A percentile compares a stretch with the other conserved stretches of the same genome.
Evolutionary conservation across 30 jellyfish, hydroid and myxozoan genomes (phyloP).

Genomic region (Aurelia sp.): DNA sequence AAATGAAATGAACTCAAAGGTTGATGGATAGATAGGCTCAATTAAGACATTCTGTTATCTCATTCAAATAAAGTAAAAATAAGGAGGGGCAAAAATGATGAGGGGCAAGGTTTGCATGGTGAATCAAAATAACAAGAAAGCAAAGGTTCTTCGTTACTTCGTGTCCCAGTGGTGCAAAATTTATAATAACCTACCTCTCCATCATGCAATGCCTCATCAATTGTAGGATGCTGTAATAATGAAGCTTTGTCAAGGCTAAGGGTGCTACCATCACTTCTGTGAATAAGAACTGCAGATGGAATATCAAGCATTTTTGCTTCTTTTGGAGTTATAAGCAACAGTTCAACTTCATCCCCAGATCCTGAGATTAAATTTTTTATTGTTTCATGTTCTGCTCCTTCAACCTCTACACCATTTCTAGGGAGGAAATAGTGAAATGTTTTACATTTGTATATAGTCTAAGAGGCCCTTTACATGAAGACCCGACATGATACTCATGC

Average conservation of each 20-base stretch:
- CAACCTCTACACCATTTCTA: slow-evolving; percentile 47
- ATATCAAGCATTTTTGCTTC: slow-evolving; percentile 63
- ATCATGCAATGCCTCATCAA: slow-evolving; percentile 29
- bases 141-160: no score
- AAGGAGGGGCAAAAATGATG: no score
- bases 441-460: neutral
- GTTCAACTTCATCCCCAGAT: slow-evolving; percentile 59
- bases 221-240: slow-evolving; percentile 14
- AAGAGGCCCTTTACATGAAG: no score
- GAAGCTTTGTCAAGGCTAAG: slow-evolving; percentile 19
- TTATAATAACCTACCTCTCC: neutral
- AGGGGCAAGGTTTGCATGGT: no score
- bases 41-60: no score
- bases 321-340: slow-evolving; percentile 36
- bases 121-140: no score
- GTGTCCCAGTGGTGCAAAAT: no score
- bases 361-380: slow-evolving; percentile 16
- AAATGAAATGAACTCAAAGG: no score
- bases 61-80: no score
- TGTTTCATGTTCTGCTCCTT: slow-evolving; percentile 49
- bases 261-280: slow-evolving; percentile 60
- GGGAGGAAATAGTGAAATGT: neutral
- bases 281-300: slow-evolving; percentile 50
- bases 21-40: no score
- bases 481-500: no score